These are phyloP conservation scores for Protodeltote pygarga DNA, from an alignment of 2,888 invertebrate species.

Conservation along the genomic window DNA sequence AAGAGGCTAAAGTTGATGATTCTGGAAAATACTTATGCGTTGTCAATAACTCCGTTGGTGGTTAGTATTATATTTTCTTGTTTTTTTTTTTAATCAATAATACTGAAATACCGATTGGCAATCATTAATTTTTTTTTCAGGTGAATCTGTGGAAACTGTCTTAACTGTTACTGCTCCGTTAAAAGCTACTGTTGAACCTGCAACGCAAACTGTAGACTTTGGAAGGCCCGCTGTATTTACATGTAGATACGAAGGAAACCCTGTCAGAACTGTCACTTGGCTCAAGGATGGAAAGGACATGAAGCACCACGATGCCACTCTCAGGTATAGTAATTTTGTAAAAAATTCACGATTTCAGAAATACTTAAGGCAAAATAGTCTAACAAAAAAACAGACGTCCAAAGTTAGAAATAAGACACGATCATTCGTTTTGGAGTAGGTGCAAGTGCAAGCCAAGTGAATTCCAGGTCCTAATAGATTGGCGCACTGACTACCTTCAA, in stretches of 20 bases:
- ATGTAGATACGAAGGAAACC: constrained; percentile 96
- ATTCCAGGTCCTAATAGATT: too few relatives aligned
- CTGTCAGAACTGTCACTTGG: constrained; percentile 96
- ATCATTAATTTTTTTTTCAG: constrained; percentile 87
- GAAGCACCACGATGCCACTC: constrained; percentile 92
- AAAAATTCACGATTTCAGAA: too few relatives aligned
- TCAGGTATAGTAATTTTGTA: constrained; percentile 85
- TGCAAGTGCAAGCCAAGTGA: too few relatives aligned
- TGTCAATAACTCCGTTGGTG: constrained; percentile 97
- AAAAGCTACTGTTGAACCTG: constrained; percentile 95
- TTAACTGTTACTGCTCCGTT: constrained; percentile 97
- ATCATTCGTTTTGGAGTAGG: too few relatives aligned
- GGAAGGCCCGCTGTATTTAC: constrained; percentile 97
- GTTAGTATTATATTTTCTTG: constrained; percentile 64
- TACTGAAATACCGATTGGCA: too few relatives aligned
- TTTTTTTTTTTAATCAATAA: too few relatives aligned
- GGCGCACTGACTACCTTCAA: too few relatives aligned
- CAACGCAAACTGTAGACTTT: constrained; percentile 96
- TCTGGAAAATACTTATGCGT: constrained; percentile 98
- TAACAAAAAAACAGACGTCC: too few relatives aligned
- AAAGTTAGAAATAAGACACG: too few relatives aligned
- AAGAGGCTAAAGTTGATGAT: constrained; percentile 96
- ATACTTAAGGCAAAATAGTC: too few relatives aligned
- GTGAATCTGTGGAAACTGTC: constrained; percentile 96
- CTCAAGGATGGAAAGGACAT: constrained; percentile 96